Percentiles rank a stretch among this genome's conserved stretches.
Evolutionary conservation across 2,797 vertebrate genomes (phyloP).

Genomic region (Enteromius trimaculatus): DNA sequence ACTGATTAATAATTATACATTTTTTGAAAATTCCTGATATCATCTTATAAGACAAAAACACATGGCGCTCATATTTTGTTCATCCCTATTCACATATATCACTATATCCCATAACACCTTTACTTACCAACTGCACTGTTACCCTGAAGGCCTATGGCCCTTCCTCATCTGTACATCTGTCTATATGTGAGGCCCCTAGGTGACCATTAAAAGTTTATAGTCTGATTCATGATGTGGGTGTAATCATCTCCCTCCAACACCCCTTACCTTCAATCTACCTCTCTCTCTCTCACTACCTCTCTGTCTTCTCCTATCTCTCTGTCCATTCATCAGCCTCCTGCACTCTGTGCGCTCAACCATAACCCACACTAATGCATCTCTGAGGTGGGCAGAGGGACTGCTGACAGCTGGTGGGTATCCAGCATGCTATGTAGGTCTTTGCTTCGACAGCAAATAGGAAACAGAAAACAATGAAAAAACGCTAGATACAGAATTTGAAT

Average conservation of each 20-base stretch:
- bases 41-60: background rate
- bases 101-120: background rate
- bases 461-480: constrained; percentile 12
- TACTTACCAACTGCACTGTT: background rate
- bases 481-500: background rate
- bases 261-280: constrained; percentile 24
- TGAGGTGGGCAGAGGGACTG: constrained; percentile 21
- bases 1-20: background rate
- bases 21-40: background rate
- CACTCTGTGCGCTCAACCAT: constrained; percentile 24
- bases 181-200: background rate
- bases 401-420: constrained; percentile 40
- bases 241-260: constrained; percentile 17
- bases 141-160: background rate
- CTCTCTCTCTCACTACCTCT: constrained; percentile 6
- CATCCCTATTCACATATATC: background rate
- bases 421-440: constrained; percentile 7
- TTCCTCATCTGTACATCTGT: constrained; percentile 29
- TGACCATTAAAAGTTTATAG: constrained; percentile 1
- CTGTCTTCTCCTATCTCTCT: constrained; percentile 10
- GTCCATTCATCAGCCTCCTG: constrained; percentile 37
- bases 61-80: background rate
- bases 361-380: constrained; percentile 26
- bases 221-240: constrained; percentile 41
- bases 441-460: constrained; percentile 9